Percentiles rank a stretch among this genome's conserved stretches.
Conservation (phyloP, 2,888 invertebrate species). For the Clitarchus hookeri region DNA sequence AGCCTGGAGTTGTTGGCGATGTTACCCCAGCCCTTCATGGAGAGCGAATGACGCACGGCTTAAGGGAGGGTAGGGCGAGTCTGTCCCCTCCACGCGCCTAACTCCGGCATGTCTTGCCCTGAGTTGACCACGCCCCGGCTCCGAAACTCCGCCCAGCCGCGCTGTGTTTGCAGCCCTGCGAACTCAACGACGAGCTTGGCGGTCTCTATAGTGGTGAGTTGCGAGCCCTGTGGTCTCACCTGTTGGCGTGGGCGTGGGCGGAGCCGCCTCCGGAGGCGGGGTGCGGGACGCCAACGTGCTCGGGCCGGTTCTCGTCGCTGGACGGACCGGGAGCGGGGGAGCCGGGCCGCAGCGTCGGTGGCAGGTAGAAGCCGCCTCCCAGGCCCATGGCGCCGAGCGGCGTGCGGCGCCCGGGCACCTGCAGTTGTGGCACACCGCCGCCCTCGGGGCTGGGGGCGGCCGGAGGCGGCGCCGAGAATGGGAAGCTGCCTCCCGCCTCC, state of each 20-base stretch:
- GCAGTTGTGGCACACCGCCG: conserved; percentile 47
- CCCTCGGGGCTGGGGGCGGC: conserved; percentile 42
- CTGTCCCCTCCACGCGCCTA: too few relatives aligned
- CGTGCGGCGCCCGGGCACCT: conserved; percentile 68
- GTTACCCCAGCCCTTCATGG: too few relatives aligned
- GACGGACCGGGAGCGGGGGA: conserved; percentile 52
- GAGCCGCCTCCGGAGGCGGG: conserved; percentile 28
- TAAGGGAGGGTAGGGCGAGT: too few relatives aligned
- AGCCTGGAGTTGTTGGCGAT: too few relatives aligned
- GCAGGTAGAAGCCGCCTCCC: conserved; percentile 85
- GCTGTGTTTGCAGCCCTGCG: too few relatives aligned
- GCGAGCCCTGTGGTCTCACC: not conserved
- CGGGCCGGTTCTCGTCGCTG: conserved; percentile 77
- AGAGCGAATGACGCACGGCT: too few relatives aligned
- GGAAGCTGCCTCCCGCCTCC: conserved; percentile 25
- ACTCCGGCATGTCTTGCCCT: too few relatives aligned
- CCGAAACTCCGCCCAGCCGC: too few relatives aligned
- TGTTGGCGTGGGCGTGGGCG: conserved; percentile 30
- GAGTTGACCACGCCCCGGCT: too few relatives aligned
- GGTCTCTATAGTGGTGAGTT: too few relatives aligned
- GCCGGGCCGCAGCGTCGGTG: conserved; percentile 60
- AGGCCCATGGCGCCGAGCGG: conserved; percentile 83
- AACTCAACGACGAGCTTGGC: too few relatives aligned
- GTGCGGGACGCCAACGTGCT: conserved; percentile 58
- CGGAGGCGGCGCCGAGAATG: conserved; percentile 50